Base-by-base conservation (phyloP, 53 echinoderm and acorn worm species). In the Luidia sarsii region DNA sequence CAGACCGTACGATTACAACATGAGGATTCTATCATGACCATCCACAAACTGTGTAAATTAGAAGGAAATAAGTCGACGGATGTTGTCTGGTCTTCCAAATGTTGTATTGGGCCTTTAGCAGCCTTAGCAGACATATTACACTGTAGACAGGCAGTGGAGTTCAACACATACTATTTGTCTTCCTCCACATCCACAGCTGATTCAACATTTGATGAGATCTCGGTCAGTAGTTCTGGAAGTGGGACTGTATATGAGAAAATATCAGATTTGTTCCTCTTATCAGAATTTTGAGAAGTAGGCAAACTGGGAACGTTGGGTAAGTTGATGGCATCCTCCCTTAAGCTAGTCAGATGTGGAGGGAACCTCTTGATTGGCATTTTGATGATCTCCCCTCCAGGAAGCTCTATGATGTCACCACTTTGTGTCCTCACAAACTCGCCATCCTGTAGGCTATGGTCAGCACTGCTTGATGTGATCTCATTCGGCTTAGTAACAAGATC, bases 261-360 rank as follows among this genome's bases (percentile, higher is more conserved):
- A 41, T 41, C 41, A 41, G 41, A 7, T 41, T 11, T 41, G 41
- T 11, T 41, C 41, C 41, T 41, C 41, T n/a, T 33, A 33, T 34
- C 23, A 16, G 9, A 19, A n/a, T 64, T 11, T 41, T 41, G 41
- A 11, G 41, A 41, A 41, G 11, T 48, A 3, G 71, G 71, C 35
- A 65, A 65, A 39, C 71, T 53, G 5, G 70, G 70, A 11, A 71
- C 71, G 28, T 71, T 52, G 2, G 71, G 71, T 46, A 65, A 2
- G 65, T 65, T 11, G 6, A 41, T 11, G 6, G 41, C 11, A 11
- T 6, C 6, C 1, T 56, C 67, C 23, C 2, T 23, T 1, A 66
- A 25, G 28, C 67, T 18, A 23, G 14, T 23, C 7, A 16, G 16
- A 25, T 5, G 54, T 24, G 56, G 52, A 6, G 36, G 38, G 22